Percentiles rank a stretch among this genome's conserved stretches.
phyloP scores from a whole-genome alignment of 2,888 invertebrate genomes.

The Adelognathus sp. region DNA sequence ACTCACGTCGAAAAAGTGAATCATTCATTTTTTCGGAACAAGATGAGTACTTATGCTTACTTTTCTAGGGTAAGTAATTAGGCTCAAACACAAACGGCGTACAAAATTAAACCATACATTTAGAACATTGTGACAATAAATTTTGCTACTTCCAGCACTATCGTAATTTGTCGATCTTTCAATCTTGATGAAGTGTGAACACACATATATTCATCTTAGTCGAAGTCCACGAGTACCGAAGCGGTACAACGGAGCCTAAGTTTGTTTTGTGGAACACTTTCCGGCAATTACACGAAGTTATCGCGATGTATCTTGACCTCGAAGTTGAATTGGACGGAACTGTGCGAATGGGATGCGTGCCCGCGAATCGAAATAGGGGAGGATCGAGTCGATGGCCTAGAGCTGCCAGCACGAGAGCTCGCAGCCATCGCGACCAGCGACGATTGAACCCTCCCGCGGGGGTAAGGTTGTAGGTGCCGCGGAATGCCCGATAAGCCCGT shows the following conservation, averaged over 20 bases:
- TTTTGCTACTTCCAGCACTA: too few relatives aligned
- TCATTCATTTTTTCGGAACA: too few relatives aligned
- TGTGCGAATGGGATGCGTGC: neutral
- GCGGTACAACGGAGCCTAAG: constrained; percentile 1
- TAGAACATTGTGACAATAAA: too few relatives aligned
- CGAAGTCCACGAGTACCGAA: neutral
- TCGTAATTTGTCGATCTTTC: too few relatives aligned
- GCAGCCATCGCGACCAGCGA: neutral
- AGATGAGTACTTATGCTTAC: too few relatives aligned
- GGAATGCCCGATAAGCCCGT: constrained; percentile 60
- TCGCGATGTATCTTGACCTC: constrained; percentile 8
- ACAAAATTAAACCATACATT: too few relatives aligned
- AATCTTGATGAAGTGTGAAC: neutral
- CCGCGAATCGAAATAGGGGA: neutral
- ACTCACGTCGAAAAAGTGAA: neutral
- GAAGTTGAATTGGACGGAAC: neutral
- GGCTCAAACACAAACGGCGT: too few relatives aligned
- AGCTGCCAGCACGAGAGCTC: neutral
- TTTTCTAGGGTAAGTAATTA: too few relatives aligned
- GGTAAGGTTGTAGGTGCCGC: constrained; percentile 52
- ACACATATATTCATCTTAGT: neutral
- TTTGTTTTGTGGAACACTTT: constrained; percentile 18
- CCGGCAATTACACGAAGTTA: neutral
- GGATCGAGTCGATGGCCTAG: neutral
- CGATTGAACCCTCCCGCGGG: constrained; percentile 40